These are phyloP conservation scores for Slavum lentiscoides DNA, from an alignment of 2,888 invertebrate genomes.

Conservation along the genomic window DNA sequence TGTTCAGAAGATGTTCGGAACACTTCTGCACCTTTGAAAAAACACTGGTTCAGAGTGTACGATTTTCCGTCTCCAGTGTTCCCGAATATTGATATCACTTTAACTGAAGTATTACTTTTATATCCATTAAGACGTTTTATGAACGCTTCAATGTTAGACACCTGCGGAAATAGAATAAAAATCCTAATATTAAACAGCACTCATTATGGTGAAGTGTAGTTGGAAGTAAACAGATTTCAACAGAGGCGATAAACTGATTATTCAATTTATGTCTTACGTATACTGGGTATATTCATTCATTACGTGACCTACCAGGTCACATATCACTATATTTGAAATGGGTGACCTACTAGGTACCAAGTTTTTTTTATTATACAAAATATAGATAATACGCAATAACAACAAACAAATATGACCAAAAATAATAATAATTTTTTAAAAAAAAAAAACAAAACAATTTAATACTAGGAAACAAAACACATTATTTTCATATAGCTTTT, in stretches of 20 bases:
- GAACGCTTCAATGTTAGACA: constrained; percentile 65
- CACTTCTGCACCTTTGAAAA: constrained; percentile 65
- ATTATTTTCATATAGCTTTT: too few species aligned
- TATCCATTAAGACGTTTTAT: constrained; percentile 62
- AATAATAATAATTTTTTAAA: too few species aligned
- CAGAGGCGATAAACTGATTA: neutral
- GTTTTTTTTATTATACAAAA: too few species aligned
- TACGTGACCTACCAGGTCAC: too few species aligned
- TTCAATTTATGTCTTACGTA: neutral
- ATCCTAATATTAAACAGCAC: constrained; percentile 34
- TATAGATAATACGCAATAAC: too few species aligned
- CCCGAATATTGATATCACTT: constrained; percentile 82
- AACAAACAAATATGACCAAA: too few species aligned
- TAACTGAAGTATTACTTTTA: constrained; percentile 66
- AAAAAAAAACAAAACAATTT: too few species aligned
- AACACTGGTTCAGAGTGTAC: constrained; percentile 73
- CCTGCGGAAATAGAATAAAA: constrained; percentile 56
- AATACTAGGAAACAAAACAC: too few species aligned
- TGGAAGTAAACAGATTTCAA: neutral
- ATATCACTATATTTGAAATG: too few species aligned
- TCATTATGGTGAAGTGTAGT: neutral
- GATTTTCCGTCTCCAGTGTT: constrained; percentile 85
- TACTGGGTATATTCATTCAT: too few species aligned
- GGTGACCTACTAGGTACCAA: too few species aligned
- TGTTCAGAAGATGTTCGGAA: constrained; percentile 72